Evolutionary conservation across 2,113 vertebrate species (phyloP), one percentile per base, ranked within the genome.

Genomic region (Phocoena phocoena): DNA sequence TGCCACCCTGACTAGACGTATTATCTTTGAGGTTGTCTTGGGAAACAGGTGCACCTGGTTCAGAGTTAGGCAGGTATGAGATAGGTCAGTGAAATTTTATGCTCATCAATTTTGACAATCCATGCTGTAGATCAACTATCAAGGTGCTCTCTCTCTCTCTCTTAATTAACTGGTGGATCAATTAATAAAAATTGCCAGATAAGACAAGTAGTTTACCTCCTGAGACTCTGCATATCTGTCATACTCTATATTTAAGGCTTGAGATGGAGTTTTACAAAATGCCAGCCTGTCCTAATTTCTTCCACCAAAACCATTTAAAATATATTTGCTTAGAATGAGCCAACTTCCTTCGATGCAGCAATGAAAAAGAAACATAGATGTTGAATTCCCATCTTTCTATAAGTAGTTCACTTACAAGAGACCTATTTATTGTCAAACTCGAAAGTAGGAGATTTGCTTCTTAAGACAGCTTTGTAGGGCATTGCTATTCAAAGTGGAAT

Each of bases 1-100:
- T 76, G 50, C 82, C 77, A 67, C 76, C 28, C 21, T 93, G 41
- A 90, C 50, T 84, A 63, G 65, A 70, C 63, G 88, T 36, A 74
- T 84, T 93, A 76, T 96, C 63, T 68, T 8, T 85, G 65, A n/a
- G 44, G 74, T 12, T 74, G 88, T 88, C 92, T 88, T 93, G 71
- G 77, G 55, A 88, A 88, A 88, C 65, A 96, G 85, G 90, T 71
- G 67, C 8, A 67, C 41, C 53, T 88, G 89, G 65, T 38, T 94
- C 89, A 71, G 10, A 50, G 33, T 74, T 53, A 31, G 23, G 31
- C 73, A 67, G 44, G 63, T 95, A 50, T 2, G 11, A 90, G 77
- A 26, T 86, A 82, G 91, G 77, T 73, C 82, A 74, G 25, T 93
- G 38, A 65, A 41, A 63, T 36, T 33, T 63, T 79, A 77, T 65